Evolutionary conservation across 2,797 vertebrate species (phyloP).

Genomic region (Pygocentrus nattereri): DNA sequence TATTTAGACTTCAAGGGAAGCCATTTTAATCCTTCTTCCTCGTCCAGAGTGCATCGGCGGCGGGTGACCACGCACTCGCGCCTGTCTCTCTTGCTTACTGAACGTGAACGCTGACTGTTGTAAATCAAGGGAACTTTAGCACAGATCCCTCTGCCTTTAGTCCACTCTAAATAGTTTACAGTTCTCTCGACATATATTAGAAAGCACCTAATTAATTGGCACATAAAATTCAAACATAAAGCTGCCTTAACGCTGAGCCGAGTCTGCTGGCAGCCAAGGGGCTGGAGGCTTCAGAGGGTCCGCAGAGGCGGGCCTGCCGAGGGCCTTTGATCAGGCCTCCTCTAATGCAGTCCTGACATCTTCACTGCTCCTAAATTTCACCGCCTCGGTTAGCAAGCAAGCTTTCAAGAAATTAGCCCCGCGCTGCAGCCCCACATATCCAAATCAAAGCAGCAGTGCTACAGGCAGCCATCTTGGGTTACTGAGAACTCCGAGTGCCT

Average conservation of each 20-base stretch:
- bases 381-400: slow-evolving; percentile 67
- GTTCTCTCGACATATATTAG: slow-evolving; percentile 63
- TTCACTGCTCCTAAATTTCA: slow-evolving; percentile 72
- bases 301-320: slow-evolving; percentile 41
- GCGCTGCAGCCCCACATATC: slow-evolving; percentile 64
- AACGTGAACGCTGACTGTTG: slow-evolving; percentile 54
- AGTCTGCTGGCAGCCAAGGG: slow-evolving; percentile 55
- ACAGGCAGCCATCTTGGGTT: slow-evolving; percentile 49
- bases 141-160: slow-evolving; percentile 58
- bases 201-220: slow-evolving; percentile 70
- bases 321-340: slow-evolving; percentile 69
- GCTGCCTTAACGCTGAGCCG: slow-evolving; percentile 63
- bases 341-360: slow-evolving; percentile 76
- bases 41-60: slow-evolving; percentile 39
- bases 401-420: slow-evolving; percentile 59
- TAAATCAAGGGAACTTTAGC: slow-evolving; percentile 64
- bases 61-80: slow-evolving; percentile 42
- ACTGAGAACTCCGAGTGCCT: slow-evolving; percentile 45
- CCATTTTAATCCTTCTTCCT: slow-evolving; percentile 65
- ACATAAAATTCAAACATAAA: slow-evolving; percentile 67
- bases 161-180: slow-evolving; percentile 66
- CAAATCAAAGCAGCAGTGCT: slow-evolving; percentile 24
- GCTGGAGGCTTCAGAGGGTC: slow-evolving; percentile 41
- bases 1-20: slow-evolving; percentile 69
- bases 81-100: slow-evolving; percentile 61